These are phyloP conservation scores for Charina bottae DNA, from an alignment of 2,113 vertebrate genomes.

Conservation along the genomic window DNA sequence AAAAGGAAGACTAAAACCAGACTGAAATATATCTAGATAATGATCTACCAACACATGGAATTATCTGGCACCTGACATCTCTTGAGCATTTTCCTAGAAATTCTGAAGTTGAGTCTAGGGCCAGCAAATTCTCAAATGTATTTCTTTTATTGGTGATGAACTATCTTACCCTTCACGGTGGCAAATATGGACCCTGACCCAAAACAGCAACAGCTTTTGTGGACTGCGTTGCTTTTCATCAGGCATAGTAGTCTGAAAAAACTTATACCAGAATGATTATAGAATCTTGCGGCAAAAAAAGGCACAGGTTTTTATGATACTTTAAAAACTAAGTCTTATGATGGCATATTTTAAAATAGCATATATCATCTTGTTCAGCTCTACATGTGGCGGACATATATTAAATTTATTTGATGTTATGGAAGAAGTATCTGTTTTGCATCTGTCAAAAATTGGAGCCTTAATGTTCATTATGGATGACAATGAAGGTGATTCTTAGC, in stretches of 20 bases:
- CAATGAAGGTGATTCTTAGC: neutral
- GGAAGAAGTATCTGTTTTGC: neutral
- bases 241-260: neutral
- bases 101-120: neutral
- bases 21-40: neutral
- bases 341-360: neutral
- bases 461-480: neutral
- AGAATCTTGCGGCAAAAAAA: neutral
- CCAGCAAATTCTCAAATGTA: neutral
- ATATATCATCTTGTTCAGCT: neutral
- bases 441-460: neutral
- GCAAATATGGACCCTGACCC: neutral
- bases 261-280: neutral
- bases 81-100: neutral
- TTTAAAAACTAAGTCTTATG: neutral
- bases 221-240: neutral
- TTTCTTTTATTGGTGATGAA: neutral
- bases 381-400: neutral
- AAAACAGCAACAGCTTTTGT: neutral
- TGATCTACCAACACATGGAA: neutral
- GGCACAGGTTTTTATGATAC: neutral
- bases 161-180: neutral
- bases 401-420: neutral
- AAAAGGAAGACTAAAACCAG: neutral
- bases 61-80: neutral